Percentiles rank a stretch among this genome's conserved stretches.
Evolutionary conservation across 2,797 vertebrate genomes (phyloP).

Genomic region (Chaunax sp.): DNA sequence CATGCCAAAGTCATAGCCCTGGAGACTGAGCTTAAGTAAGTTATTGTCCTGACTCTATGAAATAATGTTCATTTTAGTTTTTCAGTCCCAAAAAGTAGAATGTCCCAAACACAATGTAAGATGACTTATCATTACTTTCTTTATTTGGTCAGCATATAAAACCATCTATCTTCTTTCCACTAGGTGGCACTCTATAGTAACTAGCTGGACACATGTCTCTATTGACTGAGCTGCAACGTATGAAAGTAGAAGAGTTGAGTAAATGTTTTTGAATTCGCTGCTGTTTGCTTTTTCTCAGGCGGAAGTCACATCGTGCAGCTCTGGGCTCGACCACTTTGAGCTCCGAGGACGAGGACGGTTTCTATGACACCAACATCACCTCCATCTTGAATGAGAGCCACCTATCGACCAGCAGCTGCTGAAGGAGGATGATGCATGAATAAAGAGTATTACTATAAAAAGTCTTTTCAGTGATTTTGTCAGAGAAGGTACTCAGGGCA

Average conservation of each 20-base stretch:
- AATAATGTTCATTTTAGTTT: neutral
- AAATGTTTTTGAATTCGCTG: conserved; percentile 5
- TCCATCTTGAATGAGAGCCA: conserved; percentile 87
- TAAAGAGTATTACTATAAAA: neutral
- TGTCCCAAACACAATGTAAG: no score
- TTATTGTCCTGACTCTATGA: neutral
- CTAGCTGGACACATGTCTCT: neutral
- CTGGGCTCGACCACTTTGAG: conserved; percentile 83
- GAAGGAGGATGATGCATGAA: conserved; percentile 20
- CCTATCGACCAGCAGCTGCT: conserved; percentile 88
- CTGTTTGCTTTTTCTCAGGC: conserved; percentile 55
- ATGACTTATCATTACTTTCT: no score
- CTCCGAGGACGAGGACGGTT: conserved; percentile 90
- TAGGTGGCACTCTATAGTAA: conserved; percentile 62
- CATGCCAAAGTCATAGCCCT: conserved; percentile 86
- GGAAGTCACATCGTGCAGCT: conserved; percentile 84
- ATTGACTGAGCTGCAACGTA: neutral
- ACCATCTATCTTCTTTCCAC: conserved; percentile 37
- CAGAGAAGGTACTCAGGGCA: conserved; percentile 41
- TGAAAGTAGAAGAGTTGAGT: conserved; percentile 2
- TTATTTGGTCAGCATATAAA: no score
- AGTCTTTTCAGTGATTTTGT: neutral
- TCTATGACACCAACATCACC: conserved; percentile 84
- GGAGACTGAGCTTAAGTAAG: conserved; percentile 89
- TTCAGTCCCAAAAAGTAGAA: neutral